Conservation (phyloP, 2,888 invertebrate species). For the Drosophila heteroneura region DNA sequence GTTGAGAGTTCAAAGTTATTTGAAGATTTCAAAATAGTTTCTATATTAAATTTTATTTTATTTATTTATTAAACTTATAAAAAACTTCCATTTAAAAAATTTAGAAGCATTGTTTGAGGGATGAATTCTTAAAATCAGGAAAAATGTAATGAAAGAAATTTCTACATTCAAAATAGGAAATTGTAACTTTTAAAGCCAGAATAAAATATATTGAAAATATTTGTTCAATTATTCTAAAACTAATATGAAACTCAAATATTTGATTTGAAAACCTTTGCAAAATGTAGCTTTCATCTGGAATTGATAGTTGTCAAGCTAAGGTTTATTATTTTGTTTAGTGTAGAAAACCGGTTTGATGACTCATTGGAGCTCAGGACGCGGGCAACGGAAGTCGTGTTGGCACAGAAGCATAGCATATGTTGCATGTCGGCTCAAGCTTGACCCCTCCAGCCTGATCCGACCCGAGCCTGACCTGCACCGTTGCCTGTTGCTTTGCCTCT, state of each 20-base stretch:
- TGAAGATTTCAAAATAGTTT: background rate
- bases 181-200: too few species aligned
- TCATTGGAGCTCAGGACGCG: conserved; percentile 36
- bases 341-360: conserved; percentile 35
- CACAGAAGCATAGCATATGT: conserved; percentile 37
- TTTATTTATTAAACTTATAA: too few species aligned
- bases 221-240: too few species aligned
- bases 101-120: background rate
- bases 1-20: too few species aligned
- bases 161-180: too few species aligned
- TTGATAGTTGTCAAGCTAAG: too few species aligned
- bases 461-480: conserved; percentile 25
- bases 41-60: background rate
- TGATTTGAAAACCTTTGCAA: too few species aligned
- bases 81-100: background rate
- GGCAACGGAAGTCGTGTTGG: conserved; percentile 36
- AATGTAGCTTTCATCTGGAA: too few species aligned
- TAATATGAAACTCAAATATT: too few species aligned
- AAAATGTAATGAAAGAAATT: too few species aligned
- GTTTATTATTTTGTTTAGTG: background rate
- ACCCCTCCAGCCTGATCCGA: conserved; percentile 32
- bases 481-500: conserved; percentile 5
- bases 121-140: background rate
- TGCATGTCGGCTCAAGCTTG: conserved; percentile 42
- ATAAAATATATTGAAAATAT: too few species aligned